Percentiles rank a stretch among this genome's conserved stretches.
phyloP scores from a whole-genome alignment of 1,140 invertebrate species.

The Bathynomus jamesi region DNA sequence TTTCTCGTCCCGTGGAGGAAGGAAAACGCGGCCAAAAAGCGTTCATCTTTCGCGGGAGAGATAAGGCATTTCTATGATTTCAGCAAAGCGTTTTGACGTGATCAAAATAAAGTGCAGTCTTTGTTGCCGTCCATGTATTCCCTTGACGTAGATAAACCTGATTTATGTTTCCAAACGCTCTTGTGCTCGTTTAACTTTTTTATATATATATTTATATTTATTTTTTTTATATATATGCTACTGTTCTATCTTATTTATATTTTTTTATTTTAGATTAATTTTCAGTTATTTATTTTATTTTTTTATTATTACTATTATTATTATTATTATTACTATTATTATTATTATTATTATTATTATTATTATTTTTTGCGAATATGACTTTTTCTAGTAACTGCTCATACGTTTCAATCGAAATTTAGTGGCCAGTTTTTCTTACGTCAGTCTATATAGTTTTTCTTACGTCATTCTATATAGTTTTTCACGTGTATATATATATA shows the following conservation, averaged over 20 bases:
- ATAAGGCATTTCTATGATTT: slow-evolving; percentile 36
- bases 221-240: background rate
- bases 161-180: slow-evolving; percentile 20
- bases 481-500: slow-evolving; percentile 9
- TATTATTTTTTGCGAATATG: background rate
- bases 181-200: background rate
- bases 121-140: slow-evolving; percentile 34
- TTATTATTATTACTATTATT: background rate
- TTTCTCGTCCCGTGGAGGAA: background rate
- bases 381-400: no score
- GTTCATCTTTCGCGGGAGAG: background rate
- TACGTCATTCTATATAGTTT: background rate
- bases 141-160: slow-evolving; percentile 37
- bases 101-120: slow-evolving; percentile 37
- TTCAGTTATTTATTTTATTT: background rate
- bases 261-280: background rate
- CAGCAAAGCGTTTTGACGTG: slow-evolving; percentile 36
- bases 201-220: background rate
- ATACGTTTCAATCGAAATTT: no score
- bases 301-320: background rate
- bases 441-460: background rate
- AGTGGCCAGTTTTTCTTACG: no score
- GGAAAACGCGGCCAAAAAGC: background rate
- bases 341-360: background rate
- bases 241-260: background rate